Evolutionary conservation across 1,140 invertebrate genomes (phyloP).

Genomic region (Formica exsecta): DNA sequence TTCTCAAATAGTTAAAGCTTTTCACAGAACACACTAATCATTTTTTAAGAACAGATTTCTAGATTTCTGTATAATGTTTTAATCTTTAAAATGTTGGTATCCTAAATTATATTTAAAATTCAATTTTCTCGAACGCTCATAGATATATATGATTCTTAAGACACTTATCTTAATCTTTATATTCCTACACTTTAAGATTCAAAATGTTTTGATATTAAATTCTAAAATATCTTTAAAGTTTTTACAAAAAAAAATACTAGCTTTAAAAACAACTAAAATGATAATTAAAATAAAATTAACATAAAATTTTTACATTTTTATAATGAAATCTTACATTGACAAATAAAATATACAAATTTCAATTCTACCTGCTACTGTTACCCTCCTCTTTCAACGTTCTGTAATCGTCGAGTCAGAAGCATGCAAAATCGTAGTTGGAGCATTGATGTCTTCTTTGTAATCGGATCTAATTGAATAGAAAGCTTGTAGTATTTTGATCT

Average conservation of each 20-base stretch:
- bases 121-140: neutral
- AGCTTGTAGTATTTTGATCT: constrained; percentile 14
- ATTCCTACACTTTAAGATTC: constrained; percentile 19
- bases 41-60: constrained; percentile 18
- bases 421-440: constrained; percentile 33
- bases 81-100: constrained; percentile 19
- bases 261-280: constrained; percentile 45
- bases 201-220: constrained; percentile 4
- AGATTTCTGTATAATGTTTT: neutral
- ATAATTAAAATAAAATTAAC: constrained; percentile 5
- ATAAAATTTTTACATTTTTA: constrained; percentile 11
- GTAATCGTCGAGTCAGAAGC: constrained; percentile 44
- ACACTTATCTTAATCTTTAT: neutral
- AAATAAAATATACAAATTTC: constrained; percentile 11
- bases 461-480: constrained; percentile 21
- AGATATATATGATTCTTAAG: constrained; percentile 9
- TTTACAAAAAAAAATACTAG: neutral
- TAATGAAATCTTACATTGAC: neutral
- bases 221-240: constrained; percentile 8
- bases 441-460: constrained; percentile 13
- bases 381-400: constrained; percentile 32
- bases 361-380: constrained; percentile 59
- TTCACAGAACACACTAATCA: neutral
- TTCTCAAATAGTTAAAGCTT: neutral
- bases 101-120: neutral